These are phyloP conservation scores for Apamea epomidion DNA, from an alignment of 2,888 invertebrate genomes.

Conservation along the genomic window DNA sequence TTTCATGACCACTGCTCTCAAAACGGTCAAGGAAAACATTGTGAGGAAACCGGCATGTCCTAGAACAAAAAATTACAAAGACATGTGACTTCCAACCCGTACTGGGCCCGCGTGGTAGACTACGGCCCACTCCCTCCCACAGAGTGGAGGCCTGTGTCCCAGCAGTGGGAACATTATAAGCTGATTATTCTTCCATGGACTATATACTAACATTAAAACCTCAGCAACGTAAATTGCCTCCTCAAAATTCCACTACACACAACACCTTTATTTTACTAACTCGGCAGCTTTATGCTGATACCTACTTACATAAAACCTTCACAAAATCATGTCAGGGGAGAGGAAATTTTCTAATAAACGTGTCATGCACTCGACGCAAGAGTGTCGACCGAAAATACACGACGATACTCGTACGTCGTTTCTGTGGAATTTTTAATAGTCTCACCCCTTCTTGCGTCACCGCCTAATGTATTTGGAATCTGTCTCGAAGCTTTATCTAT, in stretches of 20 bases:
- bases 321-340: conserved; percentile 65
- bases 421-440: conserved; percentile 89
- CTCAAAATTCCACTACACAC: conserved; percentile 26
- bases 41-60: no score
- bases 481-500: conserved; percentile 88
- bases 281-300: conserved; percentile 56
- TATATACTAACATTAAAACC: conserved; percentile 1
- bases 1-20: no score
- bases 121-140: no score
- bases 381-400: conserved; percentile 73
- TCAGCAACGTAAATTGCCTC: not conserved
- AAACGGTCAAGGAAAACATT: no score
- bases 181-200: not conserved
- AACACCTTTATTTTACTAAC: conserved; percentile 53
- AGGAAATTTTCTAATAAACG: conserved; percentile 82
- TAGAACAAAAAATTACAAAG: no score
- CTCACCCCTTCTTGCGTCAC: conserved; percentile 79
- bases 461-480: conserved; percentile 90
- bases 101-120: no score
- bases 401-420: conserved; percentile 70
- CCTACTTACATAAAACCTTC: conserved; percentile 64
- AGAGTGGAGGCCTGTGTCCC: no score
- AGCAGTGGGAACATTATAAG: not conserved
- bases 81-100: no score
- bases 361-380: conserved; percentile 82